Conservation (phyloP, 2,797 vertebrate genomes). For the Xenentodon cancila region DNA sequence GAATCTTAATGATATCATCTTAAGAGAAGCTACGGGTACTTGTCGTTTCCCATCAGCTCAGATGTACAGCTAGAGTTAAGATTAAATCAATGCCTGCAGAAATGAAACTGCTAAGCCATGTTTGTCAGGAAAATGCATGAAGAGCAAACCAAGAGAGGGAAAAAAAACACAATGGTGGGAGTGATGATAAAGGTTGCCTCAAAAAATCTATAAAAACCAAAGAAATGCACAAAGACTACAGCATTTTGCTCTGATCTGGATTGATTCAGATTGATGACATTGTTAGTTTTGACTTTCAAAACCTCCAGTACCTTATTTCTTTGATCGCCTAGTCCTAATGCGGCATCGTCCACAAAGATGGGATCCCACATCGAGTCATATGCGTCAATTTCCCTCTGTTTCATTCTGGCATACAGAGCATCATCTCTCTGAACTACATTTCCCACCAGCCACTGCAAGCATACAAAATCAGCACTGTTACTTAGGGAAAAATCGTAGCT, state of each 20-base stretch:
- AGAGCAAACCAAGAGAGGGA: conserved; percentile 84
- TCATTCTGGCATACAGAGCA: conserved; percentile 90
- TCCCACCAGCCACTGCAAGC: conserved; percentile 90
- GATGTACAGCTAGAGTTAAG: conserved; percentile 46
- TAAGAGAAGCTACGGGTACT: conserved; percentile 48
- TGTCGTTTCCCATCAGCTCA: conserved; percentile 57
- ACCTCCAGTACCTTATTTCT: conserved; percentile 89
- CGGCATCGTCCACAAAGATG: conserved; percentile 89
- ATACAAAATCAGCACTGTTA: conserved; percentile 90
- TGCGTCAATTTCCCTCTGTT: conserved; percentile 90
- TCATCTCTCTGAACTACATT: conserved; percentile 91
- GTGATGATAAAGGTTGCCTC: conserved; percentile 84
- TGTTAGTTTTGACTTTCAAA: conserved; percentile 83
- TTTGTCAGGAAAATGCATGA: conserved; percentile 83
- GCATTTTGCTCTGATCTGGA: conserved; percentile 82
- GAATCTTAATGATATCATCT: conserved; percentile 42
- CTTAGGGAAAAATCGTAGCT: conserved; percentile 80
- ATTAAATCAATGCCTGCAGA: conserved; percentile 65
- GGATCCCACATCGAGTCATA: conserved; percentile 90
- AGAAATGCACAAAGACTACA: conserved; percentile 82
- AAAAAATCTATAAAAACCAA: conserved; percentile 80
- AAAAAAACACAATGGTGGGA: conserved; percentile 85
- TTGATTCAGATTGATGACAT: conserved; percentile 86
- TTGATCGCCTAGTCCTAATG: conserved; percentile 89
- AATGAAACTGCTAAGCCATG: conserved; percentile 75